These are phyloP conservation scores for Saccostrea echinata DNA, from an alignment of 1,140 invertebrate species.

Conservation along the genomic window DNA sequence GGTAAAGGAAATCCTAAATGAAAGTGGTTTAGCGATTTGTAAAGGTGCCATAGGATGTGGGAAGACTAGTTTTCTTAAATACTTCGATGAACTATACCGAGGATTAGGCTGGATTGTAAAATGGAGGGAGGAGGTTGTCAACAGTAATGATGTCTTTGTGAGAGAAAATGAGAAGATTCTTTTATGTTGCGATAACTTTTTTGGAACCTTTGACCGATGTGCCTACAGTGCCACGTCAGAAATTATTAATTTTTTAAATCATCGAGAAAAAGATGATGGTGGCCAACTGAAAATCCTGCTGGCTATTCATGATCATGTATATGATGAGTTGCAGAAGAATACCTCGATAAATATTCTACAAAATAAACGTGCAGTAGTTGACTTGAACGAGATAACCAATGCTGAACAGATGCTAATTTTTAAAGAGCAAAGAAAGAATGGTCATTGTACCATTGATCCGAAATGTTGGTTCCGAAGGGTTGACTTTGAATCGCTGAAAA, in stretches of 20 bases:
- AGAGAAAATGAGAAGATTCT: background rate
- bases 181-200: conserved; percentile 1
- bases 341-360: background rate
- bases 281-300: background rate
- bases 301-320: conserved; percentile 11
- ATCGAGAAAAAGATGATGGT: background rate
- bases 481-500: background rate
- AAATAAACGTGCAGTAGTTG: conserved; percentile 2
- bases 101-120: background rate
- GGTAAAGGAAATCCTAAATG: background rate
- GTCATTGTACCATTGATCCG: background rate
- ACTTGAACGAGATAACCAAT: background rate
- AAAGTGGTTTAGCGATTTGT: background rate
- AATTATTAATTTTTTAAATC: background rate
- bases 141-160: background rate
- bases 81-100: background rate
- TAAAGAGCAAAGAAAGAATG: background rate
- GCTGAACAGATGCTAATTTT: conserved; percentile 1
- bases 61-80: background rate
- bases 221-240: background rate
- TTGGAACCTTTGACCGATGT: background rate
- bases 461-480: background rate
- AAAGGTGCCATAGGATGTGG: background rate
- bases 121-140: background rate
- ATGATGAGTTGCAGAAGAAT: background rate